Conservation (phyloP, 2,113 vertebrate species). For the Tachysurus vachellii region DNA sequence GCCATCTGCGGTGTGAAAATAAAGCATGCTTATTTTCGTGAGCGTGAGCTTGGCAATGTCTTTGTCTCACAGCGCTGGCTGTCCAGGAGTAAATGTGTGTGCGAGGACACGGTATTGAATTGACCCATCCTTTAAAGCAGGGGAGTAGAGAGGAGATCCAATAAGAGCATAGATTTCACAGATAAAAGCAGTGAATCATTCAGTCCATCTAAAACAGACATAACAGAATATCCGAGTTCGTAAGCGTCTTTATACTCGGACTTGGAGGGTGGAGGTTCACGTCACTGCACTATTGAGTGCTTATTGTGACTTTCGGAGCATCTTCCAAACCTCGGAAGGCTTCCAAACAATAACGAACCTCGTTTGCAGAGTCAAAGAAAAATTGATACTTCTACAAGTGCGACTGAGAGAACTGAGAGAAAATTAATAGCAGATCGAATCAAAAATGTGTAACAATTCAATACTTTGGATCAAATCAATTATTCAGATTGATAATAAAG, state of each 20-base stretch:
- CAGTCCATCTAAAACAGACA: background rate
- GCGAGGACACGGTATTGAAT: background rate
- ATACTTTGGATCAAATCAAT: background rate
- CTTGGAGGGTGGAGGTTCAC: background rate
- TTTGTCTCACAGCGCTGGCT: background rate
- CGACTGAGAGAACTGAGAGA: background rate
- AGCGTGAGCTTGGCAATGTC: background rate
- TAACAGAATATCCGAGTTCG: background rate
- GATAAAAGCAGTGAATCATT: background rate
- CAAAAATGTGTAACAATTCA: background rate
- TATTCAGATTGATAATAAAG: background rate
- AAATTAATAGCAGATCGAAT: background rate
- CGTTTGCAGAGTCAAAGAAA: background rate
- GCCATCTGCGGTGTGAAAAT: slow-evolving; percentile 16
- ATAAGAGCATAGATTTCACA: background rate
- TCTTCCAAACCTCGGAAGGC: background rate
- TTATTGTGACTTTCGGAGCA: background rate
- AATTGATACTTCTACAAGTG: background rate
- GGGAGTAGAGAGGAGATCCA: background rate
- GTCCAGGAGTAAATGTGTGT: background rate
- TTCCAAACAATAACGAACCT: background rate
- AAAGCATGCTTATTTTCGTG: background rate
- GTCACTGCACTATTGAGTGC: background rate
- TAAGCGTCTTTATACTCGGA: background rate
- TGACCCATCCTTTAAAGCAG: background rate